Evolutionary conservation across 2,113 vertebrate genomes (phyloP).

Genomic region (Etheostoma spectabile): DNA sequence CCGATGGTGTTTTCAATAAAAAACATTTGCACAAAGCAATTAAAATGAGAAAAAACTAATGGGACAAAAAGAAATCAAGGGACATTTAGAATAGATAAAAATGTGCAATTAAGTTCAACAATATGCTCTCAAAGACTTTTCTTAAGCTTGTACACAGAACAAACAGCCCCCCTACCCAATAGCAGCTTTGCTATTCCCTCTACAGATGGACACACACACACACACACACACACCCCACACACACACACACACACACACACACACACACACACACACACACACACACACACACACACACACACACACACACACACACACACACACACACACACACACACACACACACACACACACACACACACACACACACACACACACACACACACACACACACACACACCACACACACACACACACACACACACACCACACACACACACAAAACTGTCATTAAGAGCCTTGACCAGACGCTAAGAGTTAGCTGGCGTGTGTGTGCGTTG

Average conservation of each 20-base stretch:
- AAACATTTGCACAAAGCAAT: no score
- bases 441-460: constrained; percentile 77
- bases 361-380: constrained; percentile 46
- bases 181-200: constrained; percentile 44
- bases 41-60: no score
- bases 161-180: constrained; percentile 26
- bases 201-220: constrained; percentile 80
- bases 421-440: constrained; percentile 41
- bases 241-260: constrained; percentile 46
- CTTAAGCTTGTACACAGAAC: constrained; percentile 34
- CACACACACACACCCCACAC: constrained; percentile 31
- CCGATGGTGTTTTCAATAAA: no score
- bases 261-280: constrained; percentile 46
- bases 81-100: no score
- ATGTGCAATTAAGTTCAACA: neutral
- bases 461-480: constrained; percentile 58
- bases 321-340: constrained; percentile 46
- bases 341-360: constrained; percentile 46
- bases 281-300: constrained; percentile 46
- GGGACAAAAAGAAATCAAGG: no score
- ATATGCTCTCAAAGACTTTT: constrained; percentile 22
- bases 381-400: constrained; percentile 46
- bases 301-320: constrained; percentile 46
- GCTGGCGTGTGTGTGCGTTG: neutral
- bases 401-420: constrained; percentile 46